Base-by-base conservation (phyloP, 2,113 vertebrate species). In the Athene cunicularia region DNA sequence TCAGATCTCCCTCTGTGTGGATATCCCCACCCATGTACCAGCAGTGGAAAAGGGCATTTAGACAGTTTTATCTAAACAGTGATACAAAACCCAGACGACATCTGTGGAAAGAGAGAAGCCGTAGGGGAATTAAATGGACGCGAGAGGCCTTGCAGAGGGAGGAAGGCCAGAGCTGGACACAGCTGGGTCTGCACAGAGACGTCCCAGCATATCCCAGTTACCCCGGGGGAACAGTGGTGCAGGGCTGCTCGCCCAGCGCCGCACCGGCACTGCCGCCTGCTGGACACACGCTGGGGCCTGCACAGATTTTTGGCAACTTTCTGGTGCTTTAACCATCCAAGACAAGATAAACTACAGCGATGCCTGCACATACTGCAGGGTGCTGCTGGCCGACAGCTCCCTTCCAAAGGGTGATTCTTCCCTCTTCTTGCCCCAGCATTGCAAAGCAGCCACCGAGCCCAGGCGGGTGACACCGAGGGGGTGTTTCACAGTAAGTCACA, bases 211-310 rank as follows among this genome's bases (percentile, higher is more conserved):
- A 45, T 1, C 47, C 41, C 90, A 26, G 56, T 9, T 58, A 16
- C 21, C 24, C 66, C 45, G 9, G 16, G 27, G 85, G 71, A 50
- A 50, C 0, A 66, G 63, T 3, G 74, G 56, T 24, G 41, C 50
- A n/a, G 45, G 30, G 33, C 77, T 16, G 64, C 43, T 8, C 0
- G 0, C n/a, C 33, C 85, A 55, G 87, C 3, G 1, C 80, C 0
- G 39, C 3, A 68, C 80, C 52, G 0, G 39, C 95, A 95, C 89
- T 90, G 95, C 96, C 95, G 62, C 95, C 96, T 96, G 95, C 95
- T 95, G 95, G 95, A 91, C 60, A 71, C 90, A 81, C 59, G 0
- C 41, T 9, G 6, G 1, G 32, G 19, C 47, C 80, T 41, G 86
- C 86, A 26, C 16, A 4, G 33, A 4, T 11, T 56, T 41, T 19